These are phyloP conservation scores for Diarsia mendica DNA, from an alignment of 2,888 invertebrate species.

Conservation along the genomic window DNA sequence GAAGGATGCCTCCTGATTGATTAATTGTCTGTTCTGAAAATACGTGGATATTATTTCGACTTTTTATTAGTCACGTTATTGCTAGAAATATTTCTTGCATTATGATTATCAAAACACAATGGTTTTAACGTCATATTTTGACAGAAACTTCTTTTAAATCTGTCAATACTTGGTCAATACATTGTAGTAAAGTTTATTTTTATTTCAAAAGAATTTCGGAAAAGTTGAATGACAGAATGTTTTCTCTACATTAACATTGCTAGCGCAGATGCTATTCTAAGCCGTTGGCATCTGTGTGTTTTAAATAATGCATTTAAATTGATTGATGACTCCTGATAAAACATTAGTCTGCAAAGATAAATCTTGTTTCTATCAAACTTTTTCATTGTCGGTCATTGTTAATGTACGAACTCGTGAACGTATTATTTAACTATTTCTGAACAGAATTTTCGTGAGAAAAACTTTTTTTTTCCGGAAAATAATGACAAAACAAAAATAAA, in stretches of 20 bases:
- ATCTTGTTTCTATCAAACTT: slow-evolving; percentile 44
- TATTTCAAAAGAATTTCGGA: slow-evolving; percentile 30
- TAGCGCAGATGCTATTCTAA: slow-evolving; percentile 36
- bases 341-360: slow-evolving; percentile 39
- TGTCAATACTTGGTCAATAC: slow-evolving; percentile 44
- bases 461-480: not conserved
- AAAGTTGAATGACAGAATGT: slow-evolving; percentile 51
- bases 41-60: slow-evolving; percentile 16
- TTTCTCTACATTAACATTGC: slow-evolving; percentile 51
- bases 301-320: slow-evolving; percentile 58
- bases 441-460: not conserved
- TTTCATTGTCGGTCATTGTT: slow-evolving; percentile 2
- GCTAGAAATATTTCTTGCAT: slow-evolving; percentile 1
- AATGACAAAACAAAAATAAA: not conserved
- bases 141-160: slow-evolving; percentile 34
- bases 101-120: not conserved
- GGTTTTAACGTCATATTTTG: slow-evolving; percentile 28
- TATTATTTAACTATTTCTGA: not conserved
- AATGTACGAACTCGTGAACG: not conserved
- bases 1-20: slow-evolving; percentile 42
- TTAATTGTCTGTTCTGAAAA: slow-evolving; percentile 40
- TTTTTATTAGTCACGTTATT: slow-evolving; percentile 22
- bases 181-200: slow-evolving; percentile 35
- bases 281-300: slow-evolving; percentile 33
- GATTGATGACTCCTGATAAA: slow-evolving; percentile 57